A percentile compares a stretch with the other conserved stretches of the same genome.
Evolutionary conservation across 1,140 invertebrate genomes (phyloP).

Genomic region (Acromyrmex heyeri): DNA sequence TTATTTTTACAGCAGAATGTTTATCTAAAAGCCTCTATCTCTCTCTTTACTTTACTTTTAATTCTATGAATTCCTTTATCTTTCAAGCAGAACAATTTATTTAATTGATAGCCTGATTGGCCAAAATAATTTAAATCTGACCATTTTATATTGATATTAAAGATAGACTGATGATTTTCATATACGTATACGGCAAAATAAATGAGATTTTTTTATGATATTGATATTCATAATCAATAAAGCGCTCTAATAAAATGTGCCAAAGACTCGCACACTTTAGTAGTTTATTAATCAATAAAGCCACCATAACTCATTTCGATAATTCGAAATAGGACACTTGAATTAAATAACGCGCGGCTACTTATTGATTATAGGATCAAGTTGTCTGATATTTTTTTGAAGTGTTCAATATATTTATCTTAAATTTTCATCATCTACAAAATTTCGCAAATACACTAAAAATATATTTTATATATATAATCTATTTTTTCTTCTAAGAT

Average conservation of each 20-base stretch:
- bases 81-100: slow-evolving; percentile 20
- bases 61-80: not conserved
- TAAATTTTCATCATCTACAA: not conserved
- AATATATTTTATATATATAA: not conserved
- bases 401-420: slow-evolving; percentile 6
- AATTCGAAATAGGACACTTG: not conserved
- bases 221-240: slow-evolving; percentile 31
- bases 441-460: not conserved
- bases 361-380: not conserved
- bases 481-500: not conserved
- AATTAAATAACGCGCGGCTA: slow-evolving; percentile 17
- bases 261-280: slow-evolving; percentile 22
- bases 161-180: not conserved
- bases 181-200: not conserved
- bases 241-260: slow-evolving; percentile 29
- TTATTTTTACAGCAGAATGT: not conserved
- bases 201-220: not conserved
- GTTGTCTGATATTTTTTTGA: not conserved
- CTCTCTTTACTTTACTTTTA: not conserved
- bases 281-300: slow-evolving; percentile 34
- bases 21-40: not conserved
- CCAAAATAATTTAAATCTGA: not conserved
- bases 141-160: not conserved
- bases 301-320: not conserved
- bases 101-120: slow-evolving; percentile 10